A percentile compares a stretch with the other conserved stretches of the same genome.
phyloP scores from a whole-genome alignment of 2,113 vertebrate genomes.

The Lycocorax pyrrhopterus region DNA sequence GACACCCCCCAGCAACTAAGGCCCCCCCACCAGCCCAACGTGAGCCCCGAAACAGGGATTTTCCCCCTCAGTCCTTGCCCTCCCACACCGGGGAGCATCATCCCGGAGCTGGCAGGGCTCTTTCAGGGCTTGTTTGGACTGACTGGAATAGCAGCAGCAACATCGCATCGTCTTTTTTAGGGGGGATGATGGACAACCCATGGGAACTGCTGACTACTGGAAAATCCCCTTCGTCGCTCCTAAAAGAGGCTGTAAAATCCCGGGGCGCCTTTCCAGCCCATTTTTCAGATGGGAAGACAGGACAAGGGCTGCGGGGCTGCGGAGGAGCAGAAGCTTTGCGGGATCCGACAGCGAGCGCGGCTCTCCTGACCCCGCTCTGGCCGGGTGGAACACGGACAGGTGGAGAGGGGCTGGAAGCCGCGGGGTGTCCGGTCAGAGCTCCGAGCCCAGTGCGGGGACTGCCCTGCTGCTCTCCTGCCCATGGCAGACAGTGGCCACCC shows the following conservation, averaged over 20 bases:
- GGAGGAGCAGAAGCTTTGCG: accelerated
- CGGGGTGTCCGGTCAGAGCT: accelerated
- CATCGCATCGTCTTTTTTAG: not conserved
- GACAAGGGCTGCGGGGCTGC: accelerated
- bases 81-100: accelerated
- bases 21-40: not conserved
- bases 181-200: not conserved
- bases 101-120: not conserved
- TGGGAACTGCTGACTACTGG: not conserved
- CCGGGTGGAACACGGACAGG: too few species aligned
- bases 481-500: accelerated
- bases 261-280: not conserved
- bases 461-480: not conserved
- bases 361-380: not conserved
- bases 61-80: not conserved
- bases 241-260: not conserved
- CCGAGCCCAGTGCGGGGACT: not conserved
- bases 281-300: not conserved
- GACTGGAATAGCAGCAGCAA: not conserved
- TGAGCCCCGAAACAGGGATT: accelerated
- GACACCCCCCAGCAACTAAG: not conserved
- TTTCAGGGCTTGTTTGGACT: not conserved
- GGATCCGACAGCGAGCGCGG: accelerated
- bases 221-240: accelerated
- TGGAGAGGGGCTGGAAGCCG: not conserved